Evolutionary conservation across 2,113 vertebrate species (phyloP).

Genomic region (Thalassarche chlororhynchos): DNA sequence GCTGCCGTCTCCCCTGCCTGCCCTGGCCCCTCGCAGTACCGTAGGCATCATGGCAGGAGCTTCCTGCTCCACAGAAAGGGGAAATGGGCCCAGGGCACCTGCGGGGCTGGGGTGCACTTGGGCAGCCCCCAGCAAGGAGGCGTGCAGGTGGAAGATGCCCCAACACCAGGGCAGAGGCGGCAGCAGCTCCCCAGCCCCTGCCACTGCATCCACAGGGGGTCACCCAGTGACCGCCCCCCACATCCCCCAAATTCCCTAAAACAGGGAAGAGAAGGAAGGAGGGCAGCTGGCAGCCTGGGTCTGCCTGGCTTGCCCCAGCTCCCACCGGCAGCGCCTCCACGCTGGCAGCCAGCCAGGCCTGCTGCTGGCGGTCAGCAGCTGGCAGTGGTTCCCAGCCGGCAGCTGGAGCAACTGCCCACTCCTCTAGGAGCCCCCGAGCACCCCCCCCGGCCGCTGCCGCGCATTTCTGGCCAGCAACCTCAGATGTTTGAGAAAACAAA

Average conservation of each 20-base stretch:
- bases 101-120: accelerated
- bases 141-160: no score
- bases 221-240: accelerated
- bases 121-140: accelerated
- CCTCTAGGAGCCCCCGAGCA: neutral
- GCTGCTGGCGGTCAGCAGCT: neutral
- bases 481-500: conserved; percentile 24
- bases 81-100: neutral
- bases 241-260: no score
- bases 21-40: neutral
- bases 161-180: neutral
- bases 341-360: accelerated
- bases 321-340: accelerated
- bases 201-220: accelerated
- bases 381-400: accelerated
- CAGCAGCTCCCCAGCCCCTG: neutral
- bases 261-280: neutral
- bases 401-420: accelerated
- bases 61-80: no score
- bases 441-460: accelerated
- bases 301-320: neutral
- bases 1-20: neutral
- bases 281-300: neutral
- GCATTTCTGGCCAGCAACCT: neutral
- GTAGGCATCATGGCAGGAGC: accelerated